These are phyloP conservation scores for Tragelaphus imberbis DNA, from an alignment of 2,113 vertebrate species.

Conservation along the genomic window DNA sequence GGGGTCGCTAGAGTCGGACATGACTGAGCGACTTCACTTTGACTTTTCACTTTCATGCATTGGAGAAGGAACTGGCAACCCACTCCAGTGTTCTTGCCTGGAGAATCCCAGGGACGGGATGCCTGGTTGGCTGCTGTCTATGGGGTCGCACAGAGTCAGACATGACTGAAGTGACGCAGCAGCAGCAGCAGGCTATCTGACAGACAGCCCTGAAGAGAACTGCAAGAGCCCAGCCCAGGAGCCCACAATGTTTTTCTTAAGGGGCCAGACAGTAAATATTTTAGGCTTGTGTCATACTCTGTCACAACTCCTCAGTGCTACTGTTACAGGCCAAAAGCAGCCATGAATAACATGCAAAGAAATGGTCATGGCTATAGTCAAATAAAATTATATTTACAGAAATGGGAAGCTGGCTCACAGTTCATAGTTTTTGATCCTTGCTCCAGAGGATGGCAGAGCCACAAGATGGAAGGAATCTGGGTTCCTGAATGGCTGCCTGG, in stretches of 20 bases:
- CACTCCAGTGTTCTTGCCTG: too few species aligned
- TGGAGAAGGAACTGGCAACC: too few species aligned
- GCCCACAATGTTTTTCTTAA: background rate
- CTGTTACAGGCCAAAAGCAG: background rate
- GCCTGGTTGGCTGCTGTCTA: too few species aligned
- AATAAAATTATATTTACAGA: background rate
- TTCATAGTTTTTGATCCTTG: background rate
- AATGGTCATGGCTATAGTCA: background rate
- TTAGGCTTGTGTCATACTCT: background rate
- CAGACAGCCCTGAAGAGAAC: background rate
- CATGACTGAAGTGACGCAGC: too few species aligned
- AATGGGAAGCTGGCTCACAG: background rate
- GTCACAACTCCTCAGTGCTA: background rate
- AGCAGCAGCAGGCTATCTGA: background rate
- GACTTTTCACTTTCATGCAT: too few species aligned
- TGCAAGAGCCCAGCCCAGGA: background rate
- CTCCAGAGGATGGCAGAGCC: background rate
- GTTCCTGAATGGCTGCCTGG: background rate
- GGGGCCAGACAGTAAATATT: background rate
- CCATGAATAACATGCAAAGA: background rate
- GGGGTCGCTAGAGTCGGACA: too few species aligned
- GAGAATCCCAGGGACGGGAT: too few species aligned
- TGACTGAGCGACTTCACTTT: too few species aligned
- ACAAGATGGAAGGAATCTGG: background rate
- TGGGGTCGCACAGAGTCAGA: too few species aligned